Base-by-base conservation (phyloP, 2,888 invertebrate genomes). In the Ypsolopha scabrella region DNA sequence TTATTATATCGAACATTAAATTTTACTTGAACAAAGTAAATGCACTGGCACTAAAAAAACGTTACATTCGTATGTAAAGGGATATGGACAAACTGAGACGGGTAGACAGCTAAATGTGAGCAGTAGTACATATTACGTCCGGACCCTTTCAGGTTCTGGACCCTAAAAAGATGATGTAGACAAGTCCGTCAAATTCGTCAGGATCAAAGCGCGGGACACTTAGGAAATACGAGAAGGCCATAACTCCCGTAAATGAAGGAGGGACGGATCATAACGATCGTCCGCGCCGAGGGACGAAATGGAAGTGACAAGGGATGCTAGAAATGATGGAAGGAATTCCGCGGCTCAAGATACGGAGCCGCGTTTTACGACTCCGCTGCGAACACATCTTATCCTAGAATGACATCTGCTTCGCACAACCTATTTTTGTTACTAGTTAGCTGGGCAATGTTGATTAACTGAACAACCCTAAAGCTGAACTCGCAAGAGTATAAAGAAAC, bases 301-400 rank as follows among this genome's bases (percentile, higher is more conserved):
- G 77, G 76, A 75, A 80, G 74, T 80, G 82, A 83, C 81, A 81
- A 85, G 85, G 85, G 81, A 80, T 74, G 64, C 72, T 69, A 68
- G 67, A 75, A 80, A 81, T 79, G 79, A 80, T 80, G 67, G 73
- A 75, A 78, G 77, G 75, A 82, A 80, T 80, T 75, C 69, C 62
- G 62, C 74, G 70, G 74, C 75, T 70, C 70, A 62, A 65, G 58
- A 61, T 67, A 62, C 61, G 70, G 70, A 72, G 68, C 68, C 72
- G 68, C 69, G 70, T 75, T 81, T 82, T 81, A 81, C 75, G 73
- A 75, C 66, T 63, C 61, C 60, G 60, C 57, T 53, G 60, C 63
- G 34, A 64, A 74, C 72, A 80, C 80, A 75, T 76, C 78, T 68
- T 70, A 67, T 64, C 63, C 56, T 61, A 61, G 63, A 64, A 60